A percentile compares a stretch with the other conserved stretches of the same genome.
These are phyloP conservation scores for Hanleya hanleyi DNA, from an alignment of 2,888 invertebrate species.

Conservation along the genomic window DNA sequence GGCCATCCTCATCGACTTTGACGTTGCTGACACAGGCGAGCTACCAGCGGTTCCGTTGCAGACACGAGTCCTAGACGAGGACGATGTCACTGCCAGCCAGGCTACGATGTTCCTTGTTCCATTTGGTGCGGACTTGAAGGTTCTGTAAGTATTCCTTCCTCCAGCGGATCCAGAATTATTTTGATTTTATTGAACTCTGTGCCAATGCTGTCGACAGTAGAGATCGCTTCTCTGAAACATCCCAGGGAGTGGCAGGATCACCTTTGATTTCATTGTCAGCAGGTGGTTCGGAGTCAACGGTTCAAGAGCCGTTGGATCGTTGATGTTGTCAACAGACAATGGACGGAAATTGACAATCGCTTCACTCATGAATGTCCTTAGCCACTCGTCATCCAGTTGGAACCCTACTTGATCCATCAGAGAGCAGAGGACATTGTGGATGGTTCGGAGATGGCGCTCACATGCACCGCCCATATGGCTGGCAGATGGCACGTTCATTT, in stretches of 20 bases:
- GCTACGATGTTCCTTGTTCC: slow-evolving; percentile 10
- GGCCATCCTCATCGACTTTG: background rate
- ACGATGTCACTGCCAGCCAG: slow-evolving; percentile 28
- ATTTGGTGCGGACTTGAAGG: background rate
- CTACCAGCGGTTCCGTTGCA: slow-evolving; percentile 19
- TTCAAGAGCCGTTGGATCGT: slow-evolving; percentile 17
- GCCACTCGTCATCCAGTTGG: slow-evolving; percentile 28
- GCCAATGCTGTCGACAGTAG: background rate
- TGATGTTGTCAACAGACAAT: slow-evolving; percentile 21
- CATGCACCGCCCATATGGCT: slow-evolving; percentile 51
- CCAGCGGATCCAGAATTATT: background rate
- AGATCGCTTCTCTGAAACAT: background rate
- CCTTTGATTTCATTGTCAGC: slow-evolving; percentile 26
- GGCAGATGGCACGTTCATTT: slow-evolving; percentile 43
- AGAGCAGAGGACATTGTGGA: slow-evolving; percentile 34
- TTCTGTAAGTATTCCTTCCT: slow-evolving; percentile 4
- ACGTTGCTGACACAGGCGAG: slow-evolving; percentile 1
- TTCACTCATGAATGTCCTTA: slow-evolving; percentile 40
- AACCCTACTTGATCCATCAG: slow-evolving; percentile 19
- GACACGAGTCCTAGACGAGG: slow-evolving; percentile 25
- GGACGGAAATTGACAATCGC: slow-evolving; percentile 38
- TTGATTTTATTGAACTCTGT: background rate
- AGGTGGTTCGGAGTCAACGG: slow-evolving; percentile 18
- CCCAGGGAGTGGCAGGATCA: background rate
- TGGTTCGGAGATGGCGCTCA: slow-evolving; percentile 48